Conservation (phyloP, 2,888 invertebrate species). For the Metalampra italica region DNA sequence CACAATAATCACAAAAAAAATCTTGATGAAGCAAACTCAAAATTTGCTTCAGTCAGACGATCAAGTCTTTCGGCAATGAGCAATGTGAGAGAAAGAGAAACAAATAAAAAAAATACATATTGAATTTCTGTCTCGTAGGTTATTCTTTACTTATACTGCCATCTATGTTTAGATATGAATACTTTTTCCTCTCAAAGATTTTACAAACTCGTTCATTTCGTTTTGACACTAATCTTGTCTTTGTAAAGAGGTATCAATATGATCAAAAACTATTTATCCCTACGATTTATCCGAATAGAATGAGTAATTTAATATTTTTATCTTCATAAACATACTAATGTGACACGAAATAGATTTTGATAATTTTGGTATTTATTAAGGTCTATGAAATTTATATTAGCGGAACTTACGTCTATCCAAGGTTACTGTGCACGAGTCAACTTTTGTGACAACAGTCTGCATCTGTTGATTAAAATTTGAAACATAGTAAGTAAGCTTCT, state of each 20-base stretch:
- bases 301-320: too few relatives aligned
- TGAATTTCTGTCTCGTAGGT: slow-evolving; percentile 51
- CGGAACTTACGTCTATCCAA: slow-evolving; percentile 23
- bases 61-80: not conserved
- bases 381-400: not conserved
- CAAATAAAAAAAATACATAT: slow-evolving; percentile 47
- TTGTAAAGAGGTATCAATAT: not conserved
- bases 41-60: slow-evolving; percentile 3
- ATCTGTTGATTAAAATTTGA: slow-evolving; percentile 79
- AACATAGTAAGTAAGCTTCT: slow-evolving; percentile 73
- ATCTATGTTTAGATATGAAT: slow-evolving; percentile 37
- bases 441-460: slow-evolving; percentile 75
- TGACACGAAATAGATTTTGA: too few relatives aligned
- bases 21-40: slow-evolving; percentile 5
- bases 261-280: not conserved
- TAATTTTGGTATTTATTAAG: too few relatives aligned
- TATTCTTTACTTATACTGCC: slow-evolving; percentile 44
- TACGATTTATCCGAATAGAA: too few relatives aligned
- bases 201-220: too few relatives aligned
- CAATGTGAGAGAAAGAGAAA: slow-evolving; percentile 49
- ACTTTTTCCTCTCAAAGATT: too few relatives aligned
- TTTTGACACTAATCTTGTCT: not conserved
- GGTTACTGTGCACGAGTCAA: slow-evolving; percentile 48
- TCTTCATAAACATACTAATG: not conserved
- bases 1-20: not conserved